Conservation (phyloP, 92 coral and sea anemone genomes). For the Porites lobata region DNA sequence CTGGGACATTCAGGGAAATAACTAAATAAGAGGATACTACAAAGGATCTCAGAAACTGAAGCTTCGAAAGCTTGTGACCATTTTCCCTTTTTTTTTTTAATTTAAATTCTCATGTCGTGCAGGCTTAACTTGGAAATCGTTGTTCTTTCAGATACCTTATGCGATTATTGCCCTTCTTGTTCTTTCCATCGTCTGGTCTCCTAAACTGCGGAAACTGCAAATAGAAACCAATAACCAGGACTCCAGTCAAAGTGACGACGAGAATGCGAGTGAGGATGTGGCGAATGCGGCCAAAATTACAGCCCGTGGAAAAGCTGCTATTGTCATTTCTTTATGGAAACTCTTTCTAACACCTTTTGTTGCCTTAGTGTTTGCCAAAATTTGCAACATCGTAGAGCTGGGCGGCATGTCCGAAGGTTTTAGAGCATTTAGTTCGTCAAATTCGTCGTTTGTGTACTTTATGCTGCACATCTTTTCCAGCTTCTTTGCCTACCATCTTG, state of each 20-base stretch:
- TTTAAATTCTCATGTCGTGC: too few relatives aligned
- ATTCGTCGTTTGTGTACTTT: conserved; percentile 61
- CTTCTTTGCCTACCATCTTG: conserved; percentile 57
- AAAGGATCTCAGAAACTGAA: too few relatives aligned
- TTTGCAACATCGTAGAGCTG: conserved; percentile 7
- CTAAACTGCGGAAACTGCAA: conserved; percentile 65
- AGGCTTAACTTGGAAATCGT: too few relatives aligned
- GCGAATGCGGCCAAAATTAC: background rate
- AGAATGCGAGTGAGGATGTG: background rate
- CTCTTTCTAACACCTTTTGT: conserved; percentile 22
- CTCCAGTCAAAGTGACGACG: background rate
- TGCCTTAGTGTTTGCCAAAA: conserved; percentile 14
- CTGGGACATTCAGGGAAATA: too few relatives aligned
- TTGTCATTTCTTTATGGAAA: conserved; percentile 22
- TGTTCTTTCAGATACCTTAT: background rate
- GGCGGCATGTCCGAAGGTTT: conserved; percentile 49
- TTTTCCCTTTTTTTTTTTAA: too few relatives aligned
- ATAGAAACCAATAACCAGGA: conserved; percentile 21
- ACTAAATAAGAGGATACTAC: too few relatives aligned
- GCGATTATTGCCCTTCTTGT: conserved; percentile 19
- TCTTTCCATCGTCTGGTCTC: conserved; percentile 70
- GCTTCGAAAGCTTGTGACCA: too few relatives aligned
- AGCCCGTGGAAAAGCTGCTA: conserved; percentile 24
- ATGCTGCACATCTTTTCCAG: conserved; percentile 56
- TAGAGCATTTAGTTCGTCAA: conserved; percentile 39